Percentiles rank a stretch among this genome's conserved stretches.
phyloP scores from a whole-genome alignment of 1,140 invertebrate genomes.

The Maconellicoccus hirsutus region DNA sequence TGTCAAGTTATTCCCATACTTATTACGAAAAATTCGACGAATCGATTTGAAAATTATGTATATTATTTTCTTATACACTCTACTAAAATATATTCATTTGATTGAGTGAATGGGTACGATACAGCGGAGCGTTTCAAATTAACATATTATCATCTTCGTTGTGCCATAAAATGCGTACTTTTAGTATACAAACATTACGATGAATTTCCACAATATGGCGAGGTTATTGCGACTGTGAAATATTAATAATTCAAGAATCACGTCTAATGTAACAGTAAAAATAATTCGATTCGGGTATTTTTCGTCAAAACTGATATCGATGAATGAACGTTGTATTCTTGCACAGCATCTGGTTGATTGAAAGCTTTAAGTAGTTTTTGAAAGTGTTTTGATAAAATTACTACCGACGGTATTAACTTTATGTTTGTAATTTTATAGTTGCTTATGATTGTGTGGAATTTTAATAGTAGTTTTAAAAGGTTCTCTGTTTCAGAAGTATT shows the following conservation, averaged over 20 bases:
- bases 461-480: no score
- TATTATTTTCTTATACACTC: neutral
- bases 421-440: no score
- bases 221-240: neutral
- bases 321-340: no score
- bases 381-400: no score
- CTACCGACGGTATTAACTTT: no score
- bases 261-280: neutral
- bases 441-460: no score
- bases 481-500: no score
- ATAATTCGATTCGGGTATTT: neutral
- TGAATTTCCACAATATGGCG: neutral
- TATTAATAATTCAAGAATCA: neutral
- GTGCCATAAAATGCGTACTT: neutral
- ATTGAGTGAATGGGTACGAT: neutral
- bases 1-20: neutral
- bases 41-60: neutral
- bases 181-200: neutral
- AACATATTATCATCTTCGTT: constrained; percentile 1
- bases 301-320: no score
- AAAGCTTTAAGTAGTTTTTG: no score
- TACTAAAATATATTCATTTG: neutral
- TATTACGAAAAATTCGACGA: neutral
- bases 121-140: neutral
- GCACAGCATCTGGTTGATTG: no score